Evolutionary conservation across 2,797 vertebrate species (phyloP).

Genomic region (Hafferia zeledoni): DNA sequence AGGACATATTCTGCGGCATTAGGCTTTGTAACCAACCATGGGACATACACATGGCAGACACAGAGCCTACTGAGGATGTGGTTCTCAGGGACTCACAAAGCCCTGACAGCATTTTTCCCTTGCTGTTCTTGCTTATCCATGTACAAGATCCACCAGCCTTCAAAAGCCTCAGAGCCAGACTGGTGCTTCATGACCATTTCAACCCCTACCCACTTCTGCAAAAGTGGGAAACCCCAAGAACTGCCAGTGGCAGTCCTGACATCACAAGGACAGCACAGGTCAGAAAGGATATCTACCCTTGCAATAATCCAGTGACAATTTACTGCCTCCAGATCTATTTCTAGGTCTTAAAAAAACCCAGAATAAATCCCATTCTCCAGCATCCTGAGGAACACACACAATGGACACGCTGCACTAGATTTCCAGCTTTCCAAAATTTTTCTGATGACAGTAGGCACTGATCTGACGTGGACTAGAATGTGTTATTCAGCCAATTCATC

Average conservation of each 20-base stretch:
- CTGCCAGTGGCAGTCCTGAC: neutral
- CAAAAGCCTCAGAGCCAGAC: neutral
- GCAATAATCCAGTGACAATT: neutral
- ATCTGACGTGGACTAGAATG: neutral
- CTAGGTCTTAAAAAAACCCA: neutral
- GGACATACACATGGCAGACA: accelerated
- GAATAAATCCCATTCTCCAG: neutral
- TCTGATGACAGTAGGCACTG: neutral
- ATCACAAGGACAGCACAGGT: neutral
- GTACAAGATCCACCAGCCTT: neutral
- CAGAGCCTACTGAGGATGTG: accelerated
- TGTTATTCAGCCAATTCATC: neutral
- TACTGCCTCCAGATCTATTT: neutral
- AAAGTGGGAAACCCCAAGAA: neutral
- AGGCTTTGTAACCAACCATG: neutral
- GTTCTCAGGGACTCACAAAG: neutral
- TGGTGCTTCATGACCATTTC: neutral
- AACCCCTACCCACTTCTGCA: neutral
- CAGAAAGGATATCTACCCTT: neutral
- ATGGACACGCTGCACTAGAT: neutral
- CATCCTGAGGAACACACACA: neutral
- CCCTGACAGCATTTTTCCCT: neutral
- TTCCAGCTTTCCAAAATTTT: neutral
- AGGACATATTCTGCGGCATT: neutral
- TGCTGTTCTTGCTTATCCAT: neutral